These are phyloP conservation scores for Alces alces DNA, from an alignment of 2,113 vertebrate species.

Conservation along the genomic window DNA sequence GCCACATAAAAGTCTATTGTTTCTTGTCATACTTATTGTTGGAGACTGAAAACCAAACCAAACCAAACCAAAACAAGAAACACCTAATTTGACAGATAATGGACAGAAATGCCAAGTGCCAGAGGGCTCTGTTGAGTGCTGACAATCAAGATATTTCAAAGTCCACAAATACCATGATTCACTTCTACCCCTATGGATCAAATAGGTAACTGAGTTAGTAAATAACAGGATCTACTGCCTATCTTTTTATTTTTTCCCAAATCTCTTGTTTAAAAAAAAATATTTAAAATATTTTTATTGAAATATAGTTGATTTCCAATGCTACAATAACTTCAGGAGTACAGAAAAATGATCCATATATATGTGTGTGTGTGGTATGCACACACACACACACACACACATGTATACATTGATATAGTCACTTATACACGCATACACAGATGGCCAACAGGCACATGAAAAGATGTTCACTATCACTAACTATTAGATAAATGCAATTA, in stretches of 20 bases:
- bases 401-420: neutral
- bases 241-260: neutral
- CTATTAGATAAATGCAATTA: neutral
- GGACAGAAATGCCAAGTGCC: neutral
- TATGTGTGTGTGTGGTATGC: rapidly evolving
- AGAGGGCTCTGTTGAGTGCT: neutral
- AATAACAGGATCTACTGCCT: neutral
- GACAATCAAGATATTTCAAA: neutral
- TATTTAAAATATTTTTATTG: neutral
- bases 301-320: neutral
- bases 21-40: neutral
- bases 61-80: neutral
- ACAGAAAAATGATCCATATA: neutral
- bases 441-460: neutral
- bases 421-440: neutral
- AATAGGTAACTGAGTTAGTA: neutral
- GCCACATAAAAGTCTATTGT: neutral
- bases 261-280: neutral
- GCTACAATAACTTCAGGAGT: neutral
- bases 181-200: neutral
- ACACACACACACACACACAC: neutral
- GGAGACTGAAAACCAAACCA: neutral
- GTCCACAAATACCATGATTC: neutral
- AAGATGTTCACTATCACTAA: neutral
- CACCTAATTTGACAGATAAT: neutral